These are phyloP conservation scores for Hiodon alosoides DNA, from an alignment of 2,113 vertebrate species.

Conservation along the genomic window DNA sequence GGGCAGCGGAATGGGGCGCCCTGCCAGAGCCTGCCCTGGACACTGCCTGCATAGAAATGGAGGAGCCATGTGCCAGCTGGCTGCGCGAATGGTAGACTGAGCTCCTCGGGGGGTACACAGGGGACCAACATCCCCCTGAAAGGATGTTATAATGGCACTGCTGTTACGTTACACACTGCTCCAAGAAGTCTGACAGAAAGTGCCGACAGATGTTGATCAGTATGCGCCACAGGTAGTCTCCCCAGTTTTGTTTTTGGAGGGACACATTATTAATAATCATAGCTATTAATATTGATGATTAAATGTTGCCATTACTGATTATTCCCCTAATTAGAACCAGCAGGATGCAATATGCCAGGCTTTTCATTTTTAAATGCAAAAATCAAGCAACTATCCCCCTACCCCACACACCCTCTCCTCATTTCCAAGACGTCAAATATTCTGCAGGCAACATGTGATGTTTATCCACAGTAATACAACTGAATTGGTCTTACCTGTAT, in stretches of 20 bases:
- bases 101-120: too few species aligned
- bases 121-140: too few species aligned
- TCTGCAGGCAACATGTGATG: background rate
- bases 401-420: background rate
- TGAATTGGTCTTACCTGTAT: too few species aligned
- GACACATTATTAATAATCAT: slow-evolving; percentile 56
- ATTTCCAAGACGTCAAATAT: background rate
- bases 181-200: slow-evolving; percentile 27
- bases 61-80: too few species aligned
- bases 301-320: slow-evolving; percentile 54
- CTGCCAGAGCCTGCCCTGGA: too few species aligned
- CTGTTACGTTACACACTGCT: too few species aligned
- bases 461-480: too few species aligned
- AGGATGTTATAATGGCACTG: too few species aligned
- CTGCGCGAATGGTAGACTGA: too few species aligned
- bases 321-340: slow-evolving; percentile 55
- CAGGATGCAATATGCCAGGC: slow-evolving; percentile 45
- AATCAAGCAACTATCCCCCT: slow-evolving; percentile 31
- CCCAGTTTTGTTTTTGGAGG: slow-evolving; percentile 27
- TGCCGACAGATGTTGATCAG: slow-evolving; percentile 49
- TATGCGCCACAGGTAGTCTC: slow-evolving; percentile 34
- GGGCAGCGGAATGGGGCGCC: background rate
- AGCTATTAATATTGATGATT: slow-evolving; percentile 61
- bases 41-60: too few species aligned
- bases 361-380: slow-evolving; percentile 46